phyloP scores from a whole-genome alignment of 1,140 invertebrate genomes.

The Calycopis cecrops region DNA sequence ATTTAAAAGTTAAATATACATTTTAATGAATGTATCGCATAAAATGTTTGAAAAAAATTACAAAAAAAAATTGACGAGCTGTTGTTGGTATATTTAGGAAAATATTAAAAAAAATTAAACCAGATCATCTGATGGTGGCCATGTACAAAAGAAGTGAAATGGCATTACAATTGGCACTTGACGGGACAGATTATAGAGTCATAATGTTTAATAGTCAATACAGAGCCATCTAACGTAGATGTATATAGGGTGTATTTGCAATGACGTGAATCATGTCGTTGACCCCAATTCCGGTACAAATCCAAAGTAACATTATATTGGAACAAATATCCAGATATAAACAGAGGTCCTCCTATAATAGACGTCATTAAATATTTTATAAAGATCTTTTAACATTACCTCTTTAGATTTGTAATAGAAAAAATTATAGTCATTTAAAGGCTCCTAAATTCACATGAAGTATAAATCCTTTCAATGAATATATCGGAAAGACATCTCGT shows the following conservation, averaged over 20 bases:
- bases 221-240: constrained; percentile 62
- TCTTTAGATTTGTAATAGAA: constrained; percentile 62
- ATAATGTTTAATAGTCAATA: constrained; percentile 72
- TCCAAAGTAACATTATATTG: constrained; percentile 54
- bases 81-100: constrained; percentile 74
- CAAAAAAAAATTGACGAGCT: constrained; percentile 62
- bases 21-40: constrained; percentile 58
- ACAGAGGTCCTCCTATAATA: constrained; percentile 49
- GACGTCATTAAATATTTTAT: constrained; percentile 60
- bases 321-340: constrained; percentile 51
- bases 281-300: constrained; percentile 62
- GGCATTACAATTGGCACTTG: constrained; percentile 45
- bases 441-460: constrained; percentile 35
- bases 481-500: not conserved
- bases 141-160: constrained; percentile 68
- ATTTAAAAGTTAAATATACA: constrained; percentile 71
- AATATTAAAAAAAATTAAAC: constrained; percentile 63
- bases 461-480: constrained; percentile 1
- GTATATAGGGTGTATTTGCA: constrained; percentile 44
- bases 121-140: constrained; percentile 73
- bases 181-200: constrained; percentile 62
- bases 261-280: constrained; percentile 38
- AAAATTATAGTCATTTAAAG: constrained; percentile 55
- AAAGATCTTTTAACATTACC: constrained; percentile 57
- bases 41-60: constrained; percentile 63